Evolutionary conservation across 2,888 invertebrate species (phyloP).

Genomic region (Drymonia ruficornis): DNA sequence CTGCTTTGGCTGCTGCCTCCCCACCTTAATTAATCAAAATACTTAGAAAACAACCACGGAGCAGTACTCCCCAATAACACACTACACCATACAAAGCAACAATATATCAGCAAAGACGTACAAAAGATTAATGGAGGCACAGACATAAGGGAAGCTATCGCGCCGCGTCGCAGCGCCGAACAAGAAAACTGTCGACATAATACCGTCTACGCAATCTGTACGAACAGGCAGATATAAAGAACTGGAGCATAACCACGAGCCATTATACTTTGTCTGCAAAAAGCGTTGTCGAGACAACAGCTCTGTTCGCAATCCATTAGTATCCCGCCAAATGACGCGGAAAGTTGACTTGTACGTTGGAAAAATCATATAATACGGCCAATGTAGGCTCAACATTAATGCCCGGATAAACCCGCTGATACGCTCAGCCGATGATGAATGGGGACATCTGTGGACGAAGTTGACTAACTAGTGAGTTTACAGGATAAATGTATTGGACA

Average conservation of each 20-base stretch:
- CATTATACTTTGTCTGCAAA: conserved; percentile 60
- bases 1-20: no score
- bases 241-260: conserved; percentile 48
- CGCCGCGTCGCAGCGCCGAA: conserved; percentile 2
- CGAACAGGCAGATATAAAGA: conserved; percentile 37
- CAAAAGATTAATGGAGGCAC: conserved; percentile 23
- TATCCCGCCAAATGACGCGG: conserved; percentile 74
- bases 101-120: conserved; percentile 17
- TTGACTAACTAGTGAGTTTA: conserved; percentile 37
- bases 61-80: not conserved
- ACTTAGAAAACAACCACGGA: no score
- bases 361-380: conserved; percentile 53
- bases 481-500: conserved; percentile 6
- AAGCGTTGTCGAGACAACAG: conserved; percentile 71
- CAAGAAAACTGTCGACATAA: conserved; percentile 13
- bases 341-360: conserved; percentile 62
- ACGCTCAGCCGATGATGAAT: conserved; percentile 50
- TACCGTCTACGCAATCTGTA: conserved; percentile 21
- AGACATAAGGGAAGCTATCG: conserved; percentile 10
- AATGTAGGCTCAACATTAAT: conserved; percentile 49
- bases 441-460: conserved; percentile 47
- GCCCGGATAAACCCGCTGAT: conserved; percentile 42
- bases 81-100: conserved; percentile 6
- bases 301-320: conserved; percentile 78
- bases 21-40: no score